Conservation (phyloP, 2,113 vertebrate genomes). For the Halichoeres trimaculatus region DNA sequence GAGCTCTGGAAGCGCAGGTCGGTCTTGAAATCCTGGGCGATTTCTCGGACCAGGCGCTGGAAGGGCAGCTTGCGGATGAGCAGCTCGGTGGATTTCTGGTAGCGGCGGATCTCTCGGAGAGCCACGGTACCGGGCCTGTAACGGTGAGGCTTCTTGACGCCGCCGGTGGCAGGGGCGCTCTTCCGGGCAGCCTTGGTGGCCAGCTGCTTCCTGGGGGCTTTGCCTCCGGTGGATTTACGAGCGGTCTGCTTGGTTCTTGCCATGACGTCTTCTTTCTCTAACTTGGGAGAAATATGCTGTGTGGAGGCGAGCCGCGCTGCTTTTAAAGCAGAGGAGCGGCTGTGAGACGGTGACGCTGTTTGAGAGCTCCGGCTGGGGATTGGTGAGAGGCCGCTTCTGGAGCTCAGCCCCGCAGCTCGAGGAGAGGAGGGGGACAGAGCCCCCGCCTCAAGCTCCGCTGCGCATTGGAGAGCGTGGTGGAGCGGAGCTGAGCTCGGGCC, state of each 20-base stretch:
- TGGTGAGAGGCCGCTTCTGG: too few species aligned
- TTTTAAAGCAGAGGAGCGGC: too few species aligned
- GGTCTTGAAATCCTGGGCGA: slow-evolving; percentile 73
- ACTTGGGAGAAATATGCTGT: too few species aligned
- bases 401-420: too few species aligned
- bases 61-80: slow-evolving; percentile 70
- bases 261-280: slow-evolving; percentile 18
- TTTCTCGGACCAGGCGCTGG: slow-evolving; percentile 69
- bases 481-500: too few species aligned
- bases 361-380: too few species aligned
- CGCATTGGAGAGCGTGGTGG: too few species aligned
- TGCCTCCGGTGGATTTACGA: slow-evolving; percentile 61
- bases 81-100: slow-evolving; percentile 74
- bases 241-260: slow-evolving; percentile 63
- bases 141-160: slow-evolving; percentile 71
- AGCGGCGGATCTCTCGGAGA: slow-evolving; percentile 68
- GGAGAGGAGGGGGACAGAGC: too few species aligned
- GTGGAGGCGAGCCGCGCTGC: too few species aligned
- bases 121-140: slow-evolving; percentile 73
- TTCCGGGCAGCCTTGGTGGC: slow-evolving; percentile 66
- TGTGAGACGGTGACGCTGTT: too few species aligned
- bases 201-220: slow-evolving; percentile 65
- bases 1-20: slow-evolving; percentile 77
- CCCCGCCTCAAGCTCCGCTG: too few species aligned
- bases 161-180: slow-evolving; percentile 67